A percentile compares a stretch with the other conserved stretches of the same genome.
Evolutionary conservation across 2,888 invertebrate genomes (phyloP).

Genomic region (Leptura quadrifasciata): DNA sequence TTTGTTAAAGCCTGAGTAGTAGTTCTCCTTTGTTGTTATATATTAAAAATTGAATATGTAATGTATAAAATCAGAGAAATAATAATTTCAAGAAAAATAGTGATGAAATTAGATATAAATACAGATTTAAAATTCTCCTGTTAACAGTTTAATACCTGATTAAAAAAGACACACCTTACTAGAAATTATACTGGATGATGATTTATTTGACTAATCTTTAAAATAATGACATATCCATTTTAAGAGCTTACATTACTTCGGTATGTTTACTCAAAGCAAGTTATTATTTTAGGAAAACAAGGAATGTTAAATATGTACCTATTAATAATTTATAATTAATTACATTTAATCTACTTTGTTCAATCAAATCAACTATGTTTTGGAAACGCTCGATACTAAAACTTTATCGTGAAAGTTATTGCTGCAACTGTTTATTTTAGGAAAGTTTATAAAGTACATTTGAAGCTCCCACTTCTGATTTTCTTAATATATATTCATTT

Average conservation of each 20-base stretch:
- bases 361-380: not conserved
- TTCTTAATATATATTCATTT: not conserved
- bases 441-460: not conserved
- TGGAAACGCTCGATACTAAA: not conserved
- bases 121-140: too few species aligned
- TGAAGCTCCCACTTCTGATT: not conserved
- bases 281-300: not conserved
- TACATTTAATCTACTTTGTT: slow-evolving; percentile 4
- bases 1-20: too few species aligned
- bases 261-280: not conserved
- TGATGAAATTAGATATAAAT: too few species aligned
- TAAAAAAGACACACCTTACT: too few species aligned
- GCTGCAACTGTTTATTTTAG: not conserved
- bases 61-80: too few species aligned
- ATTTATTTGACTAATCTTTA: too few species aligned
- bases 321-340: slow-evolving; percentile 4
- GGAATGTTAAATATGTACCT: not conserved
- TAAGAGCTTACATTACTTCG: not conserved
- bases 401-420: not conserved
- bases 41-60: too few species aligned
- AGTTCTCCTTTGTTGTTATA: too few species aligned
- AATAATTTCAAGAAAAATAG: too few species aligned
- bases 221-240: too few species aligned
- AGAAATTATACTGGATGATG: too few species aligned
- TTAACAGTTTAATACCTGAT: too few species aligned